Evolutionary conservation across 1,140 invertebrate species (phyloP).

Genomic region (Zaprionus vittiger): DNA sequence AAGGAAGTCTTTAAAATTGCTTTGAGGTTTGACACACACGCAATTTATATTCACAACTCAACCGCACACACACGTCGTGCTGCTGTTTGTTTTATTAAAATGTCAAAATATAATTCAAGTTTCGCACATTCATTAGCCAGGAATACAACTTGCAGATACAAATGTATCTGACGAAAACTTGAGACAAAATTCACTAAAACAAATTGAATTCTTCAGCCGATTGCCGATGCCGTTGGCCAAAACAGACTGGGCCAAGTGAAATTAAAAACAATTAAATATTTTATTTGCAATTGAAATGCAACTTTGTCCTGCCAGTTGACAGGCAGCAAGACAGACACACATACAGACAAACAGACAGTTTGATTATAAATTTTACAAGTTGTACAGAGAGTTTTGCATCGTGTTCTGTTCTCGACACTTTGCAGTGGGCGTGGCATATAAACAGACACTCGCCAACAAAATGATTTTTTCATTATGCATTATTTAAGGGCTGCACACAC

Average conservation of each 20-base stretch:
- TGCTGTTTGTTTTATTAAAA: constrained; percentile 44
- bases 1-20: constrained; percentile 35
- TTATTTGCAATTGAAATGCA: constrained; percentile 60
- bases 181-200: constrained; percentile 42
- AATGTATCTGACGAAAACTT: constrained; percentile 35
- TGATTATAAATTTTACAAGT: constrained; percentile 25
- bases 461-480: constrained; percentile 46
- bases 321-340: constrained; percentile 5
- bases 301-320: constrained; percentile 35
- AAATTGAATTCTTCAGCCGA: constrained; percentile 56
- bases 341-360: constrained; percentile 16
- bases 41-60: constrained; percentile 30
- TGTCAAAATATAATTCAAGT: constrained; percentile 63
- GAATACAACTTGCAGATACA: constrained; percentile 24
- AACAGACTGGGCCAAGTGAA: constrained; percentile 38
- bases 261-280: constrained; percentile 80
- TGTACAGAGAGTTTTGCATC: background rate
- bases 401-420: constrained; percentile 9
- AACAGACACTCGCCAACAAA: constrained; percentile 13
- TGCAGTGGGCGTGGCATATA: constrained; percentile 20
- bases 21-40: constrained; percentile 37
- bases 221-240: constrained; percentile 38
- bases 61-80: constrained; percentile 10
- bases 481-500: constrained; percentile 41
- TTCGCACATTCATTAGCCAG: constrained; percentile 53